Conservation (phyloP, 2,113 vertebrate genomes). For the Cranoglanis bouderius region DNA sequence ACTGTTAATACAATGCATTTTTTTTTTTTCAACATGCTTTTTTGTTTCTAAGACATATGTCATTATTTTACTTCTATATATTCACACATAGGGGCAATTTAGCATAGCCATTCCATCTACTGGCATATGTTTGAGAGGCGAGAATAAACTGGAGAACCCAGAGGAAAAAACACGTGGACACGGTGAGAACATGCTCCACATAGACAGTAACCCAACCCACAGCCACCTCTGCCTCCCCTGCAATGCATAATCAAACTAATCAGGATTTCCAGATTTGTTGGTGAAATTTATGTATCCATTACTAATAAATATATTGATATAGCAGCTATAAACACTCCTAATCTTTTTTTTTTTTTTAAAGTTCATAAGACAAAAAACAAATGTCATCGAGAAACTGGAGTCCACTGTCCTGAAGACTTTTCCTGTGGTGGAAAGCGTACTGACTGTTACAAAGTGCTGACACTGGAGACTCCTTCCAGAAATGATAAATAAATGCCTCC, state of each 20-base stretch:
- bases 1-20: no score
- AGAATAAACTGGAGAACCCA: not conserved
- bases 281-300: not conserved
- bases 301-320: not conserved
- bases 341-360: not conserved
- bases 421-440: no score
- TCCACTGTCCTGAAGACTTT: no score
- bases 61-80: no score
- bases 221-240: not conserved
- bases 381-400: no score
- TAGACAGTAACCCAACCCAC: not conserved
- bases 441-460: not conserved
- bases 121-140: not conserved
- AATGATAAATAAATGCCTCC: not conserved
- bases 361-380: not conserved
- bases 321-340: not conserved
- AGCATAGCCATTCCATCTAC: not conserved
- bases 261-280: not conserved
- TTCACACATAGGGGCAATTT: not conserved
- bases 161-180: not conserved
- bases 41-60: no score
- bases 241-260: not conserved
- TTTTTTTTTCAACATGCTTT: no score
- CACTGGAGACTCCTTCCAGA: not conserved
- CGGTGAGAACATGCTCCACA: not conserved